Evolutionary conservation across 2,888 invertebrate genomes (phyloP), one percentile per base, ranked within the genome.

Genomic region (Brachyptera risi): DNA sequence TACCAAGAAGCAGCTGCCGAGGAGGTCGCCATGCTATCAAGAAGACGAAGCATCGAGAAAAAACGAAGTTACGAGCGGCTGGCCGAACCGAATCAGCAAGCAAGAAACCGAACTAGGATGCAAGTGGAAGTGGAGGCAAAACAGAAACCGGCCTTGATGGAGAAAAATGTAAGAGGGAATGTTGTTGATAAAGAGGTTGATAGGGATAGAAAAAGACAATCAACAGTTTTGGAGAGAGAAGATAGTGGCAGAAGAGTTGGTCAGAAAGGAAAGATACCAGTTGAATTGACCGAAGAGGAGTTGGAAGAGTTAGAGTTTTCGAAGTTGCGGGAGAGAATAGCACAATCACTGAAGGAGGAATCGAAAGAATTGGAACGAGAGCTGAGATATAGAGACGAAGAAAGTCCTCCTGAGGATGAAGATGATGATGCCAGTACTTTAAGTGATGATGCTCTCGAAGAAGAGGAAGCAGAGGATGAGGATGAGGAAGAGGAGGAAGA

Each of bases 1-100:
- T 89, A 90, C 71, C 84, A 87, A 73, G 90, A 88, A 9, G 84
- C 87, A 2, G 86, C 85, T 59, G 80, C 87, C 67, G 87, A 90
- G 72, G 87, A 91, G 73, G 82, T 83, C 19, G 83, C 86, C 69
- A 78, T 57, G 24, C 47, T 63, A 9, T 60, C 60, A 15, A 59
- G 65, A 73, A 49, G 56, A 59, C 68, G 17, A 65, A 65, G 0
- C 69, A 68, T 50, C 63, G 65, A 56, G 9, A 24, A n/a, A 4
- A 19, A 4, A 24, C 21, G 47, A 1, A 47, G 47, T 24, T 47
- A 21, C 24, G 47, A 47, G 47, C 47, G 24, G 9, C 47, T 21
- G 3, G 1, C 23, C 3, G 47, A 47, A 23, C 23, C 47, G 23
- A 47, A 47, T 13, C 5, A 4, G 23, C 4, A 11, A 4, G 24